Base-by-base conservation (phyloP, 2,888 invertebrate genomes). In the Serrognathus titanus region DNA sequence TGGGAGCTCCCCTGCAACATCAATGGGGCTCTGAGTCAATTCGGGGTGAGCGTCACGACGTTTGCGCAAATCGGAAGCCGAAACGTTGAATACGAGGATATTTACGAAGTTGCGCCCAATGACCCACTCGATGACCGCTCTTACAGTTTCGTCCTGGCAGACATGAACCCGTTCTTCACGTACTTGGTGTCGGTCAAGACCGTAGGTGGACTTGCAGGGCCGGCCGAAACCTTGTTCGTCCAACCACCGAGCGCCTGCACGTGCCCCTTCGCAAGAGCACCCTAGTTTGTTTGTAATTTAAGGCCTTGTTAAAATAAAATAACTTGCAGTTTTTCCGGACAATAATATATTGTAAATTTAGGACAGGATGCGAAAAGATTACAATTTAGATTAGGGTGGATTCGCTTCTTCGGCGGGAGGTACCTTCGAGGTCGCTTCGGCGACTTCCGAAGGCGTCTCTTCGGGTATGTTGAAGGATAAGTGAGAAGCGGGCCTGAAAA, bases 361-460 rank as follows among this genome's bases (percentile, higher is more conserved):
- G 24, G 24, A 6, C 24, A 31, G 24, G 24, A 31, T 6, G 48
- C 20, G 36, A 10, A 11, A 16, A 16, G 3, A 16, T 16, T 16
- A n/a, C n/a, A n/a, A n/a, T n/a, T n/a, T n/a, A n/a, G n/a, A n/a
- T n/a, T n/a, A n/a, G n/a, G n/a, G 20, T 20, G 20, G 20, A 20
- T 20, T 20, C 20, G n/a, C n/a, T n/a, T n/a, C n/a, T n/a, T 10
- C 38, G 37, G 13, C 12, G 6, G 47, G 43, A 6, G 39, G 20
- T 10, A 12, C 24, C 2, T 12, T 41, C 7, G 41, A 12, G 38
- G 12, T 37, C 1, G 45, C 53, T 36, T 53, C 43, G 3, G 20
- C 55, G 16, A 51, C 48, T 36, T 58, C 51, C 4, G 51, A 47
- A 8, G 58, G 41, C 9, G 58, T 51, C 45, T 58, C 58, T 47